Conservation (phyloP, 2,888 invertebrate species). For the Epinotia demarniana region DNA sequence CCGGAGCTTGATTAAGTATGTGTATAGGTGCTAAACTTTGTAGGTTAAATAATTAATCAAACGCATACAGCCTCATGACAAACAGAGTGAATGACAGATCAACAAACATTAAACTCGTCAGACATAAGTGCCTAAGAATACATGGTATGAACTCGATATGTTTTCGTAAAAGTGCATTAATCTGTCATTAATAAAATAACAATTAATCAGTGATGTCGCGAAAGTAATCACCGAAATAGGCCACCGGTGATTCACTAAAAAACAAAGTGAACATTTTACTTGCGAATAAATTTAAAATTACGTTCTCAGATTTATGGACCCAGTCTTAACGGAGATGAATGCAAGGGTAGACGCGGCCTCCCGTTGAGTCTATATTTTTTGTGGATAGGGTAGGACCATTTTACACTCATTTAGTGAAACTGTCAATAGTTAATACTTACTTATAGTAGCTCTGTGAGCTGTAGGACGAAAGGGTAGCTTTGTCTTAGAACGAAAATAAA, state of each 20-base stretch:
- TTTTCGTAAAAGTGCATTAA: background rate
- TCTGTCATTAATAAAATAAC: slow-evolving; percentile 9
- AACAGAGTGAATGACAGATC: slow-evolving; percentile 4
- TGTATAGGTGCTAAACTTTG: background rate
- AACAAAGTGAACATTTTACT: slow-evolving; percentile 71
- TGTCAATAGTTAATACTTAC: too few relatives aligned
- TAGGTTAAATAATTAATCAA: background rate
- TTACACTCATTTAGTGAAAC: too few relatives aligned
- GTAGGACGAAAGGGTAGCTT: too few relatives aligned
- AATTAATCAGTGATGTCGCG: slow-evolving; percentile 27
- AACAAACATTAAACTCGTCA: background rate
- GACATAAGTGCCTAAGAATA: background rate
- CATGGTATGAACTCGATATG: background rate
- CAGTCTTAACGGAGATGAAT: slow-evolving; percentile 50
- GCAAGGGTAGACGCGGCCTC: slow-evolving; percentile 23
- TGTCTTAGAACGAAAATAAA: too few relatives aligned
- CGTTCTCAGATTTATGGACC: slow-evolving; percentile 69
- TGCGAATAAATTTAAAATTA: slow-evolving; percentile 77
- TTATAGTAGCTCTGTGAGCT: too few relatives aligned
- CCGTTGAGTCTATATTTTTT: background rate
- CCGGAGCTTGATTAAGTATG: background rate
- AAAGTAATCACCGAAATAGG: slow-evolving; percentile 58
- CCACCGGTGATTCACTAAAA: slow-evolving; percentile 71
- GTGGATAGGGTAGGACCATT: too few relatives aligned
- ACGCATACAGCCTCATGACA: background rate